phyloP scores from a whole-genome alignment of 1,140 invertebrate species.

The Drosophila teissieri region DNA sequence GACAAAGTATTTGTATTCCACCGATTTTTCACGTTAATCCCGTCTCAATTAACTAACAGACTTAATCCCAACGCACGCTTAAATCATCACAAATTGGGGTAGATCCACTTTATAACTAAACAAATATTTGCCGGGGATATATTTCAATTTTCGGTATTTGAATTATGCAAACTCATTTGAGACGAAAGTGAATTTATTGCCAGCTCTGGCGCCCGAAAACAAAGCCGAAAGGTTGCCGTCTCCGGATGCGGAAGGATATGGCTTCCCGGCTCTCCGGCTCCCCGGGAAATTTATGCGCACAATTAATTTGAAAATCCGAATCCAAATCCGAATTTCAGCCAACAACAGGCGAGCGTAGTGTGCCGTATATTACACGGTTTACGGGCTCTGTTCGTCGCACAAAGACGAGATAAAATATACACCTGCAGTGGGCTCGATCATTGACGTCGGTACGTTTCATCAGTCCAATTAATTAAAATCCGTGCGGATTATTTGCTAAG shows the following conservation, averaged over 20 bases:
- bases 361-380: neutral
- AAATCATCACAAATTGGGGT: conserved; percentile 44
- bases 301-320: conserved; percentile 78
- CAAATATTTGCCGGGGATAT: conserved; percentile 48
- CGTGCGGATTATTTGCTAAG: conserved; percentile 55
- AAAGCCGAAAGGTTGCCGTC: conserved; percentile 59
- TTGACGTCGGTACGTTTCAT: conserved; percentile 11
- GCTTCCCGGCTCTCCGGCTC: neutral
- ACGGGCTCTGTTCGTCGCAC: conserved; percentile 15
- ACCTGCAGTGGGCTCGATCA: conserved; percentile 55
- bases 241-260: conserved; percentile 26
- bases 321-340: conserved; percentile 60
- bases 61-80: conserved; percentile 26
- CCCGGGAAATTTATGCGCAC: conserved; percentile 70
- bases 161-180: conserved; percentile 77
- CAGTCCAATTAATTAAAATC: conserved; percentile 69
- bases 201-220: conserved; percentile 34
- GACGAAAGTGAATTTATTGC: conserved; percentile 73
- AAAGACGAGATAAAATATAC: conserved; percentile 39
- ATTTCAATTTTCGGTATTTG: conserved; percentile 57
- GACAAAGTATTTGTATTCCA: neutral
- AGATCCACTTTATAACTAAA: conserved; percentile 64
- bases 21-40: conserved; percentile 13
- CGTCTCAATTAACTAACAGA: conserved; percentile 20
- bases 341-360: conserved; percentile 26